These are phyloP conservation scores for Oscheius myriophilus DNA, from an alignment of 2,888 invertebrate genomes.

Conservation along the genomic window DNA sequence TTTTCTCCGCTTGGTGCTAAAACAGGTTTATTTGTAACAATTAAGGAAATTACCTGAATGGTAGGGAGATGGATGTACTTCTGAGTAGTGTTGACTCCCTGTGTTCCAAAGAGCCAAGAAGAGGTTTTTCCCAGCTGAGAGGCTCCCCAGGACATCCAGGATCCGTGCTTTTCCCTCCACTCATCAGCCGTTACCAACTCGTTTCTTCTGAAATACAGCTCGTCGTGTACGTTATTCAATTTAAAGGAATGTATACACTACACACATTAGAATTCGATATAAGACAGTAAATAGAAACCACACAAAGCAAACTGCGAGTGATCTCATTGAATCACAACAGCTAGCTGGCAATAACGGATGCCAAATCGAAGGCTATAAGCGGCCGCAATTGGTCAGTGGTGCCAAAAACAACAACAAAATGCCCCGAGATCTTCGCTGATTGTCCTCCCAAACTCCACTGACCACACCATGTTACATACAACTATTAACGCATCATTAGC, in stretches of 20 bases:
- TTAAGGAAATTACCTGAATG: slow-evolving; percentile 33
- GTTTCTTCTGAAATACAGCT: slow-evolving; percentile 46
- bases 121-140: slow-evolving; percentile 38
- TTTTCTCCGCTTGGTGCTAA: slow-evolving; percentile 38
- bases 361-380: no score
- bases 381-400: no score
- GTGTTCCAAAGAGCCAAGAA: slow-evolving; percentile 47
- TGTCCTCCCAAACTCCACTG: no score
- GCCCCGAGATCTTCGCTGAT: no score
- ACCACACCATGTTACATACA: no score
- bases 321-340: no score
- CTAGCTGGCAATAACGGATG: no score
- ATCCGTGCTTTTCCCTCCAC: slow-evolving; percentile 49
- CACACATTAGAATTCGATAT: no score
- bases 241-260: slow-evolving; percentile 4
- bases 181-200: slow-evolving; percentile 40
- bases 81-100: slow-evolving; percentile 24
- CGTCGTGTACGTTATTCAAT: neutral
- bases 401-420: no score
- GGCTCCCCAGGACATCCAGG: slow-evolving; percentile 56
- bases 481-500: no score
- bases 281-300: no score
- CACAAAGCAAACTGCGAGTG: no score
- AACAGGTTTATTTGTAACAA: slow-evolving; percentile 8
- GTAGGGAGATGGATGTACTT: slow-evolving; percentile 49